Base-by-base conservation (phyloP, 2,113 vertebrate species). In the Psilopsiagon aymara region DNA sequence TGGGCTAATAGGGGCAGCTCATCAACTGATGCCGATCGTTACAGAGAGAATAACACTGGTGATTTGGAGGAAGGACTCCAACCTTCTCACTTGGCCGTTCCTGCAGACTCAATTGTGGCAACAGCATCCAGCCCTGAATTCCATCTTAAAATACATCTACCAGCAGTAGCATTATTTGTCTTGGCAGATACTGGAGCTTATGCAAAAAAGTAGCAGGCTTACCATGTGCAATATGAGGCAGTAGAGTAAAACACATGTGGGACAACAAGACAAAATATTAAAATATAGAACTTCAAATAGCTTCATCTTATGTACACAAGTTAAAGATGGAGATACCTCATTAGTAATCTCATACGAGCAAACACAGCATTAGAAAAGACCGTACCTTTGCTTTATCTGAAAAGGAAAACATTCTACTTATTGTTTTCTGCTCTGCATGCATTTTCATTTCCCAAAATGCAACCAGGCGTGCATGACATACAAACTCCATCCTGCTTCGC, bases 311-410 rank as follows among this genome's bases (percentile, higher is more conserved):
- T 5, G 64, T 60, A 80, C 17, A 78, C 81, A 16, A 80, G 66
- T 82, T 7, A 9, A 75, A 88, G 70, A 37, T 52, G 88, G 1
- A 77, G 92, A 91, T 27, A 97, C 66, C 63, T 80, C 80, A 80
- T 81, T 67, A 80, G 55, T 66, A 91, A 90, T 51, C 77, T 86
- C 92, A 79, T 35, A 87, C 93, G 66, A 96, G 87, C 52, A 82
- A 96, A 92, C 49, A 97, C 47, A 97, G 82, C 88, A 90, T 82
- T 91, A 97, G 92, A 95, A 79, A 59, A 96, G 74, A 97, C 96
- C 97, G 97, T 98, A 98, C 97, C 98, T 98, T 95, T 84, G 92
- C 82, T 97, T 95, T 91, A 86, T 97, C 98, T 98, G 98, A 86
- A 98, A 98, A 98, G 93, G 89, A 98, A 98, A 97, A 97, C 94